Evolutionary conservation across 2,797 vertebrate genomes (phyloP).

Genomic region (Rhadinocentrus ornatus): DNA sequence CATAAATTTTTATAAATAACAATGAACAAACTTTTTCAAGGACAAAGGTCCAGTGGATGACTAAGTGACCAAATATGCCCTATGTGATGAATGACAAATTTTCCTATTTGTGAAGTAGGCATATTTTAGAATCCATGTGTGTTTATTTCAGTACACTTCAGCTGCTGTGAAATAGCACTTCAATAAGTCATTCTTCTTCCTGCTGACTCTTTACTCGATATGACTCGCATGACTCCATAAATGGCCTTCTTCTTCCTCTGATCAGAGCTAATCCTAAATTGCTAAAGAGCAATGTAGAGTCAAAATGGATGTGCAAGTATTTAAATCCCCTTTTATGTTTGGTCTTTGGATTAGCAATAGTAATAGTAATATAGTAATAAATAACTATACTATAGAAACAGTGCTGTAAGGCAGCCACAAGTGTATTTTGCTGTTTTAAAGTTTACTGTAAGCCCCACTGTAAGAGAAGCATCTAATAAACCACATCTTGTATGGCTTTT

Average conservation of each 20-base stretch:
- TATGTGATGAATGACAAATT: background rate
- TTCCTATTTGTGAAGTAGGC: conserved; percentile 9
- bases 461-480: background rate
- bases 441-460: background rate
- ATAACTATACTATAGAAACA: background rate
- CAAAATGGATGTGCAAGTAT: conserved; percentile 15
- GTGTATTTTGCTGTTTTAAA: background rate
- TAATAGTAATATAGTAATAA: background rate
- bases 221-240: conserved; percentile 36
- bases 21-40: conserved; percentile 19
- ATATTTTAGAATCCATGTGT: conserved; percentile 45
- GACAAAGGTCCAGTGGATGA: conserved; percentile 30
- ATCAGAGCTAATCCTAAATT: conserved; percentile 23
- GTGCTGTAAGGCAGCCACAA: background rate
- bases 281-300: background rate
- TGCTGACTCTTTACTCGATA: conserved; percentile 15
- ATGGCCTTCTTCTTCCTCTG: conserved; percentile 37
- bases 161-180: conserved; percentile 40
- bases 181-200: conserved; percentile 50
- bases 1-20: conserved; percentile 32
- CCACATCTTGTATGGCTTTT: background rate
- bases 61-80: conserved; percentile 22
- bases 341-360: background rate
- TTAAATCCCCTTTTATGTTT: conserved; percentile 4
- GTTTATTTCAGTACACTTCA: conserved; percentile 24